These are phyloP conservation scores for Onychostoma macrolepis DNA, from an alignment of 2,113 vertebrate genomes.

Conservation along the genomic window DNA sequence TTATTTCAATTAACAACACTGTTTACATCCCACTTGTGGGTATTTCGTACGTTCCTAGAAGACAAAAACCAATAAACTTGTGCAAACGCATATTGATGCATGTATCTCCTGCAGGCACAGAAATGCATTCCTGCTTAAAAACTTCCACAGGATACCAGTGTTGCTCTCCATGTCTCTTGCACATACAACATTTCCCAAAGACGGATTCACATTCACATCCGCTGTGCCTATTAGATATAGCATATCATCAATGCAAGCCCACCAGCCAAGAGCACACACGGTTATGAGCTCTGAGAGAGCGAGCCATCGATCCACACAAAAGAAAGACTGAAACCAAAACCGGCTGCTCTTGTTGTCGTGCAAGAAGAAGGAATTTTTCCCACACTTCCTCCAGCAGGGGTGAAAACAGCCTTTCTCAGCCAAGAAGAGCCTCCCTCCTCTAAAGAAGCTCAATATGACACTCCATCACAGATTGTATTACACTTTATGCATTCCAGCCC, in stretches of 20 bases:
- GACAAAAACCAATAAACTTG: slow-evolving; percentile 28
- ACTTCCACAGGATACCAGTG: background rate
- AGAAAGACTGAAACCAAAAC: slow-evolving; percentile 37
- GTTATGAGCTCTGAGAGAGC: background rate
- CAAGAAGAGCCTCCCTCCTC: slow-evolving; percentile 8
- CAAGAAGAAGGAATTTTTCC: slow-evolving; percentile 33
- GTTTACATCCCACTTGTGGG: background rate
- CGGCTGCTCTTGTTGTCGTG: slow-evolving; percentile 24
- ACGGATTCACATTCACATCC: background rate
- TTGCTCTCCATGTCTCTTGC: background rate
- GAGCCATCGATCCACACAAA: background rate
- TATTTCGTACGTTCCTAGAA: background rate
- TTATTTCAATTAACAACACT: background rate
- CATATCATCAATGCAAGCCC: slow-evolving; percentile 39
- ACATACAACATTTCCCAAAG: background rate
- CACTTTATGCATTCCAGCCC: background rate
- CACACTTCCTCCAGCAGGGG: slow-evolving; percentile 35
- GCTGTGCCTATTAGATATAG: background rate
- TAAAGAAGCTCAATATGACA: slow-evolving; percentile 14
- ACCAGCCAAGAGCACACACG: background rate
- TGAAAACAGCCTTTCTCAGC: slow-evolving; percentile 28
- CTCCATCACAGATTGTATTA: slow-evolving; percentile 6
- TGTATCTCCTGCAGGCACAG: background rate
- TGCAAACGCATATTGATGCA: slow-evolving; percentile 10
- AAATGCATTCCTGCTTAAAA: background rate